A percentile compares a stretch with the other conserved stretches of the same genome.
Conservation (phyloP, 1,140 invertebrate genomes). For the Drosophila yakuba region DNA sequence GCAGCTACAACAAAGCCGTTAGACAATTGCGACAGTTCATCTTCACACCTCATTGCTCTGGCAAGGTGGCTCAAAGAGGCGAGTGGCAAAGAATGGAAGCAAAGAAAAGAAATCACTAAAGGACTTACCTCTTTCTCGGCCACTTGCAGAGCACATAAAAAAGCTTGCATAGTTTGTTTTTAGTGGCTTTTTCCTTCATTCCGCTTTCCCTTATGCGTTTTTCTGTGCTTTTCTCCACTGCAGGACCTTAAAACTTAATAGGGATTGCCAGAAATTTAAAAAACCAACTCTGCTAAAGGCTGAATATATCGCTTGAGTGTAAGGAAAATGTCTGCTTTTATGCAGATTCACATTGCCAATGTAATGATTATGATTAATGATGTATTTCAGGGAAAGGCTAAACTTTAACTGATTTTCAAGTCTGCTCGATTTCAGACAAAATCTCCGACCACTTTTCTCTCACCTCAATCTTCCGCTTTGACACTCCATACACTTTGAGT, state of each 20-base stretch:
- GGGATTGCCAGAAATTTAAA: constrained; percentile 24
- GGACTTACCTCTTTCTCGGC: constrained; percentile 49
- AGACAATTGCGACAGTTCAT: constrained; percentile 81
- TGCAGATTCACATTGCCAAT: constrained; percentile 4
- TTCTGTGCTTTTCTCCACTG: constrained; percentile 20
- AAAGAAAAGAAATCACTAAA: constrained; percentile 17
- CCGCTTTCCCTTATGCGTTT: constrained; percentile 18
- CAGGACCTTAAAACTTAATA: constrained; percentile 22
- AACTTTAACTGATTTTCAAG: constrained; percentile 15
- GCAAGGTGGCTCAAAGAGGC: constrained; percentile 60
- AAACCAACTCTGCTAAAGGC: constrained; percentile 7
- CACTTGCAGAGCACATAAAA: constrained; percentile 49
- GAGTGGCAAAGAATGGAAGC: constrained; percentile 23
- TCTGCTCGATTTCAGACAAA: background rate
- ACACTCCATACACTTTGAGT: constrained; percentile 28
- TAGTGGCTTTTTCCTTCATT: constrained; percentile 44
- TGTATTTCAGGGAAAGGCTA: background rate
- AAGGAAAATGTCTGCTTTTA: background rate
- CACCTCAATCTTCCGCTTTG: constrained; percentile 27
- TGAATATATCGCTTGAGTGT: background rate
- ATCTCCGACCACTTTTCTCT: constrained; percentile 2
- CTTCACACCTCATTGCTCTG: constrained; percentile 77
- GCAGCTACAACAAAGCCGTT: constrained; percentile 63
- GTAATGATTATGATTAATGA: constrained; percentile 8
- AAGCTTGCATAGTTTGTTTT: constrained; percentile 45